Base-by-base conservation (phyloP, 2,888 invertebrate species). In the Ceramica pisi region DNA sequence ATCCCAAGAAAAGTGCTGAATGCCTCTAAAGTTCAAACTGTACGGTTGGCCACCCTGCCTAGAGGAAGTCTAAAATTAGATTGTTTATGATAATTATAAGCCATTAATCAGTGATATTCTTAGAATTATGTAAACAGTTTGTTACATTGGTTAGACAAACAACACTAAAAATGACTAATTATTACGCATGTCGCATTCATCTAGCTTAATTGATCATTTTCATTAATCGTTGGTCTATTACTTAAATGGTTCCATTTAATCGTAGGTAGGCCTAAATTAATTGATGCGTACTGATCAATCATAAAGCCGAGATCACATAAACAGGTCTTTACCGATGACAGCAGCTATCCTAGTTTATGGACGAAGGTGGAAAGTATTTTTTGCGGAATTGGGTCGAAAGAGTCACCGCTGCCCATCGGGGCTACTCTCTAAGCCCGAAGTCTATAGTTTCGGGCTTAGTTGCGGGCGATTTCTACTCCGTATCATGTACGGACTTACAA, bases 1-100 rank as follows among this genome's bases (percentile, higher is more conserved):
- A n/a, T n/a, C n/a, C n/a, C n/a, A n/a, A n/a, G n/a, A n/a, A n/a
- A n/a, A n/a, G n/a, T n/a, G n/a, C n/a, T n/a, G n/a, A n/a, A n/a
- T n/a, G n/a, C n/a, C n/a, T n/a, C n/a, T n/a, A n/a, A n/a, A n/a
- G n/a, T 38, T 16, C 14, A 14, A 44, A 44, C 12, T 9, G 14
- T 5, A 44, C 5, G 7, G 46, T 19, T 19, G 7, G 46, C 6
- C 5, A 46, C 46, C 1, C 19, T 46, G 19, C 19, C 19, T n/a
- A 35, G 35, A 23, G 46, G 38, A 48, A 60, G 50, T 53, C 23
- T 77, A 44, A 64, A 50, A 80, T 67, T 56, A 67, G 41, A 64
- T 55, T 26, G 56, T 23, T 41, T 53, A 26, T 75, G n/a, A 50
- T 62, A 16, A 19, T 46, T 1, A 78, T 69, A 57, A 48, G 38